A percentile compares a stretch with the other conserved stretches of the same genome.
Conservation (phyloP, 1,140 invertebrate genomes). For the Stegodyphus dumicola region DNA sequence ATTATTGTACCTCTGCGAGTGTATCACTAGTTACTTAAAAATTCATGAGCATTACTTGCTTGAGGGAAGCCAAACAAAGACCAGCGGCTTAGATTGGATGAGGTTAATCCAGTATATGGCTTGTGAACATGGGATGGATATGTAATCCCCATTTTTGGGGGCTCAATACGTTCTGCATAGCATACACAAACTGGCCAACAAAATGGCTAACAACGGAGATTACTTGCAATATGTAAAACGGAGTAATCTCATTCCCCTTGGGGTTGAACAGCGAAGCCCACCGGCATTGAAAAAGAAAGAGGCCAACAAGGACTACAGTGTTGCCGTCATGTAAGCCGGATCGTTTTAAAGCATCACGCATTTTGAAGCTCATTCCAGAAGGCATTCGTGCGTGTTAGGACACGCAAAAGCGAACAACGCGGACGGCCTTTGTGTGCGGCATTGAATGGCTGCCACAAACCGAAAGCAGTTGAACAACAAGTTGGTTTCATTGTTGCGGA, state of each 20-base stretch:
- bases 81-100: too few relatives aligned
- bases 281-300: slow-evolving; percentile 5
- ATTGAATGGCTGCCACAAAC: neutral
- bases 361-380: slow-evolving; percentile 12
- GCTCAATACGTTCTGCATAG: slow-evolving; percentile 8
- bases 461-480: slow-evolving; percentile 25
- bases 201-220: slow-evolving; percentile 25
- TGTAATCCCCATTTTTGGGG: slow-evolving; percentile 24
- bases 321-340: neutral
- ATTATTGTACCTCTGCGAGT: too few relatives aligned
- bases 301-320: slow-evolving; percentile 16
- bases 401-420: slow-evolving; percentile 33
- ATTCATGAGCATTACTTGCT: too few relatives aligned
- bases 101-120: slow-evolving; percentile 28
- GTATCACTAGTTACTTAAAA: too few relatives aligned
- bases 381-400: slow-evolving; percentile 16
- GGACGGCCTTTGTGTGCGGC: slow-evolving; percentile 10
- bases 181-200: neutral
- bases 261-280: too few relatives aligned
- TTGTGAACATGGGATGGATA: slow-evolving; percentile 25
- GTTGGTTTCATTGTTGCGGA: slow-evolving; percentile 36
- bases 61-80: too few relatives aligned
- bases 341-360: slow-evolving; percentile 9
- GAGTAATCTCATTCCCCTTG: slow-evolving; percentile 16
- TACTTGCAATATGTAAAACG: neutral